phyloP scores from a whole-genome alignment of 2,113 vertebrate genomes.

The Microtus ochrogaster region DNA sequence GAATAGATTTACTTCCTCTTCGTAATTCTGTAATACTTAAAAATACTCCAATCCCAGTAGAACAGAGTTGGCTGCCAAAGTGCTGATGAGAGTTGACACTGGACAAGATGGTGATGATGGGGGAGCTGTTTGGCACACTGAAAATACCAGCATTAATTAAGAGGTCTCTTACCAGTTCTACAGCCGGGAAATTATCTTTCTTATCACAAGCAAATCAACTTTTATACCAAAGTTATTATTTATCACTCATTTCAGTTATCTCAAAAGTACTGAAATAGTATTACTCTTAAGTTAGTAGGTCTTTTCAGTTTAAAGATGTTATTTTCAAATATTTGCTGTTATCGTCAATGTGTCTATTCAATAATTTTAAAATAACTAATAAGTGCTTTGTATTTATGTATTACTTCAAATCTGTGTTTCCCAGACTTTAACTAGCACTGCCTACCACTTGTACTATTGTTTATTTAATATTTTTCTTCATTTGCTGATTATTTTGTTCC shows the following conservation, averaged over 20 bases:
- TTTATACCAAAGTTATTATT: constrained; percentile 34
- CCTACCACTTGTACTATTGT: not conserved
- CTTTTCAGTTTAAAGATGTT: not conserved
- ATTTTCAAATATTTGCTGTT: not conserved
- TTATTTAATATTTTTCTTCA: constrained; percentile 50
- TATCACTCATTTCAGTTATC: constrained; percentile 36
- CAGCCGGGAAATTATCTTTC: constrained; percentile 9
- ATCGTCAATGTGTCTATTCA: constrained; percentile 27
- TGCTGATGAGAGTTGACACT: not conserved
- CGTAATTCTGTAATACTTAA: not conserved
- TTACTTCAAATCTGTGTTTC: constrained; percentile 50
- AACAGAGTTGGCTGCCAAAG: not conserved
- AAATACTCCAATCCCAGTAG: not conserved
- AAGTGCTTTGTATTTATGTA: constrained; percentile 44
- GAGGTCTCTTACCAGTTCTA: not conserved
- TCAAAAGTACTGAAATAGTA: constrained; percentile 39
- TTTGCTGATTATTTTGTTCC: constrained; percentile 25
- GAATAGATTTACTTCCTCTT: not conserved
- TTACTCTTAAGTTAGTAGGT: not conserved
- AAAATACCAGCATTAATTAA: not conserved
- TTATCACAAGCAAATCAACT: constrained; percentile 38
- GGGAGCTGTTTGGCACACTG: not conserved
- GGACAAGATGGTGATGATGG: not conserved
- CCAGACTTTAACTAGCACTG: not conserved
- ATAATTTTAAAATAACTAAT: constrained; percentile 27